Percentiles rank a stretch among this genome's conserved stretches.
Evolutionary conservation across 2,888 invertebrate species (phyloP).

Genomic region (Cylloceria caligata): DNA sequence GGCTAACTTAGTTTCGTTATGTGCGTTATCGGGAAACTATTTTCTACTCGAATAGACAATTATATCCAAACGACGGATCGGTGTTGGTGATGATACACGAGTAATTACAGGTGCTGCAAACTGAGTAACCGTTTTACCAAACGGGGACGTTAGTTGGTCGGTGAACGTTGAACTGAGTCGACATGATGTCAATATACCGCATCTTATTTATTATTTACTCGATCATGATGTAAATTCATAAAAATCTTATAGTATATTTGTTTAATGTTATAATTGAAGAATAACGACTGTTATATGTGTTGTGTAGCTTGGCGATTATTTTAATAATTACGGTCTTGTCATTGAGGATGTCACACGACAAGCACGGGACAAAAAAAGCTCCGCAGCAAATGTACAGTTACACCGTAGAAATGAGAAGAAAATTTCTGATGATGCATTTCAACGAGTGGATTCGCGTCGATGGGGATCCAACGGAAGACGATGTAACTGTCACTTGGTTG

Average conservation of each 20-base stretch:
- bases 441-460: constrained; percentile 57
- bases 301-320: not conserved
- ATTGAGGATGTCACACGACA: not conserved
- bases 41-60: not conserved
- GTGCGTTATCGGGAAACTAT: constrained; percentile 9
- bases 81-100: not conserved
- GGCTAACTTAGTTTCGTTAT: not conserved
- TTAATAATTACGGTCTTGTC: constrained; percentile 4
- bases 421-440: constrained; percentile 55
- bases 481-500: constrained; percentile 51
- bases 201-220: constrained; percentile 7
- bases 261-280: not conserved
- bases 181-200: constrained; percentile 13
- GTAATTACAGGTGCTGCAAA: not conserved
- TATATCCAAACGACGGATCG: too few relatives aligned
- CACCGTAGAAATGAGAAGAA: constrained; percentile 46
- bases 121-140: not conserved
- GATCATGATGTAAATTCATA: constrained; percentile 33
- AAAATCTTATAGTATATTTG: too few relatives aligned
- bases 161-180: not conserved
- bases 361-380: not conserved
- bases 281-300: not conserved
- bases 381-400: constrained; percentile 24
- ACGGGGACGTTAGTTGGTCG: constrained; percentile 15
- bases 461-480: constrained; percentile 46